Evolutionary conservation across 2,888 invertebrate genomes (phyloP), one percentile per base, ranked within the genome.

Genomic region (Steinernema carpocapsae): DNA sequence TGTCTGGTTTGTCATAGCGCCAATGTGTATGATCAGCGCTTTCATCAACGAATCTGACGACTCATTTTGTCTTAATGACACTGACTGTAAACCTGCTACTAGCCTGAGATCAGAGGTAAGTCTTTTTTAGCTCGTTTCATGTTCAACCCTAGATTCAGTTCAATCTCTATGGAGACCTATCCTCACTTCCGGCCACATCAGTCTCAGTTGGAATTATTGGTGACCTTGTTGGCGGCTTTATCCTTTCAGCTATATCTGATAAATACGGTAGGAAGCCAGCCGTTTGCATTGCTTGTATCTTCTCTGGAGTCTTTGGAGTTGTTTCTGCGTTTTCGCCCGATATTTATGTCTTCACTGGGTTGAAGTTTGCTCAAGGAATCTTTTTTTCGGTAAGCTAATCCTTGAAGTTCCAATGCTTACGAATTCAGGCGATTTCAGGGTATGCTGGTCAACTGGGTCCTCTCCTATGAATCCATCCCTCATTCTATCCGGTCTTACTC

Each of bases 311-410:
- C 42, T 91, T 92, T 82, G 93, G 93, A 48, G 87, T 92, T 52
- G 83, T 91, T 74, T 92, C 92, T 4, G 92, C 92, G 2, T 83
- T 92, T 70, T 90, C 92, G 0, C 92, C 92, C 0, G 92, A 92
- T 82, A 92, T 91, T 86, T 90, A 91, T 85, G 91, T 91, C 64
- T 93, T 92, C 85, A 91, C 92, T 17, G 86, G 92, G 74, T 90
- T 92, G 51, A 90, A 93, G 77, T 88, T 92, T 76, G 87, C 92
- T 71, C 91, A 93, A 29, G 93, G 93, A 17, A 91, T 92, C 14
- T 92, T 92, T 10, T 92, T 93, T 7, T 92, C 92, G 6, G 93
- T 93, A 4, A 24, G 37, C 10, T 37, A 12, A 0, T 73, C 42
- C 1, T 19, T 72, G n/a, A 75, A n/a, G 14, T 17, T 24, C n/a